Evolutionary conservation across 2,888 invertebrate genomes (phyloP).

Genomic region (Tenthredo scrophulariae): DNA sequence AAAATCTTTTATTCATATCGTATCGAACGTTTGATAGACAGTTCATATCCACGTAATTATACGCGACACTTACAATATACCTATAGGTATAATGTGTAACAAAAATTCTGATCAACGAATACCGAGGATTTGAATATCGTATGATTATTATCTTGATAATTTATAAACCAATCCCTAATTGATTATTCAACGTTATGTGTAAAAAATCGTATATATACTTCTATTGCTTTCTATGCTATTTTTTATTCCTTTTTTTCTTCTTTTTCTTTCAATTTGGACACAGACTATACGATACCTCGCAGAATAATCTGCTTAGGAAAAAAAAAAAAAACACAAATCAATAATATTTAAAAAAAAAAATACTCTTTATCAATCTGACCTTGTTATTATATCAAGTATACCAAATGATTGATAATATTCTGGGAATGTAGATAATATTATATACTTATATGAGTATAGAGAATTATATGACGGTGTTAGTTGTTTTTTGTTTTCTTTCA

Average conservation of each 20-base stretch:
- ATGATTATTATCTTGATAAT: not conserved
- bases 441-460: not conserved
- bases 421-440: not conserved
- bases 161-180: not conserved
- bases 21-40: not conserved
- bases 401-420: not conserved
- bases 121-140: not conserved
- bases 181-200: not conserved
- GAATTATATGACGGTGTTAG: too few relatives aligned
- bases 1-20: not conserved
- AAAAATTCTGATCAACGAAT: not conserved
- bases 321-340: not conserved
- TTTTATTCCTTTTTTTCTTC: too few relatives aligned
- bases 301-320: not conserved
- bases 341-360: not conserved
- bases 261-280: not conserved
- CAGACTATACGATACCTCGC: not conserved
- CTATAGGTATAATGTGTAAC: too few relatives aligned
- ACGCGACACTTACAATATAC: not conserved
- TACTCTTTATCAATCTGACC: not conserved
- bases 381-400: not conserved
- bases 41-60: not conserved
- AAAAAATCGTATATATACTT: not conserved
- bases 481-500: too few relatives aligned
- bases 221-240: not conserved